Conservation (phyloP, 2,888 invertebrate genomes). For the Bibio marci region DNA sequence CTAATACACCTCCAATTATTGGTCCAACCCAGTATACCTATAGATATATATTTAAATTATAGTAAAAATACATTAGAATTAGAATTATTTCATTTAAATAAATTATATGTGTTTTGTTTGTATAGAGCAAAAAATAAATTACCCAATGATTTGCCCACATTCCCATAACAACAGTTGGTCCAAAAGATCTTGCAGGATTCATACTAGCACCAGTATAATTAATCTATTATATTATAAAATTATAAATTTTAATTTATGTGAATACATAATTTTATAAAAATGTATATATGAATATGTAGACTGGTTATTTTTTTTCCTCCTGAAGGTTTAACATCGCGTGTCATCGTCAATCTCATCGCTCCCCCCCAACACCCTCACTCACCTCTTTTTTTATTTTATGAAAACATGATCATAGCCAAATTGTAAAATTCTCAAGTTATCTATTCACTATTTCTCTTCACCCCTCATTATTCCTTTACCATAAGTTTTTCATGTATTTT, state of each 20-base stretch:
- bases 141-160: constrained; percentile 71
- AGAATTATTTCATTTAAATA: neutral
- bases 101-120: neutral
- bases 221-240: constrained; percentile 32
- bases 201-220: constrained; percentile 74
- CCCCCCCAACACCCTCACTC: too few species aligned
- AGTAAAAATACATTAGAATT: neutral
- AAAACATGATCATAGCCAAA: too few species aligned
- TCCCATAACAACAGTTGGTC: constrained; percentile 65
- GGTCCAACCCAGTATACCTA: constrained; percentile 82
- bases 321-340: too few species aligned
- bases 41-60: constrained; percentile 19
- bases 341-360: too few species aligned
- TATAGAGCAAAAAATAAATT: constrained; percentile 15
- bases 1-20: constrained; percentile 54
- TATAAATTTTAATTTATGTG: neutral
- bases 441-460: too few species aligned
- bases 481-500: too few species aligned
- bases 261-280: too few species aligned
- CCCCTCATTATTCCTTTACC: too few species aligned
- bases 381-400: too few species aligned
- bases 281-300: too few species aligned
- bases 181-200: constrained; percentile 85
- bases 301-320: too few species aligned
- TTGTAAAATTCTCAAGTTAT: too few species aligned